Evolutionary conservation across 2,888 invertebrate genomes (phyloP), one percentile per base, ranked within the genome.

Genomic region (Blastobasis adustella): DNA sequence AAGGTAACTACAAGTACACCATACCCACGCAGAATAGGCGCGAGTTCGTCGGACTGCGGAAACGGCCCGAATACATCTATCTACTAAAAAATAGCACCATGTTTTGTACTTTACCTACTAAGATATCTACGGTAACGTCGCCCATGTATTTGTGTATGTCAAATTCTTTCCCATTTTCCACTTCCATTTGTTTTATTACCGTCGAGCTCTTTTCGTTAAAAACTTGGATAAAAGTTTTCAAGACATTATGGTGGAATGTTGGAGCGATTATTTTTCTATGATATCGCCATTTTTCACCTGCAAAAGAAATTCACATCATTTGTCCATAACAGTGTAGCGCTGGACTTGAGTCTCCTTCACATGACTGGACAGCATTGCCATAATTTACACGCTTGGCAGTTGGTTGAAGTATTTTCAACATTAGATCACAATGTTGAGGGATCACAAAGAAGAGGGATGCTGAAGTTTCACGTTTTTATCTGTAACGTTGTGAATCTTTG

Each of bases 211-310:
- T 94, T 1, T 90, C 89, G 52, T 94, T 93, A 76, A 94, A 95
- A 0, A 93, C 88, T 47, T 91, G 91, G 57, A 94, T 90, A 69
- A 94, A 94, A 2, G 93, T 93, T 77, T 94, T 94, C 46, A 94
- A 77, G 1, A 95, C 93, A 71, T 94, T 94, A 69, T 94, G 90
- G 68, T 94, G 94, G 89, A 95, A 95, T 45, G 94, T 93, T 10
- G 95, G 95, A 0, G 94, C 94, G 53, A 95, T 95, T 67, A 95
- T 89, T 84, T 94, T 94, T 51, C 95, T 90, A 69, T 95, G 94
- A 0, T 92, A 90, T 38, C 92, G 90, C 94, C 95, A 95, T 86
- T 93, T 93, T 51, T 91, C 90, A 23, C 93, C 93, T 91, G 61
- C 23, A 56, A 23, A 23, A 23, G 23, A 23, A 23, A 23, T 23